Percentiles rank a stretch among this genome's conserved stretches.
phyloP scores from a whole-genome alignment of 2,888 invertebrate species.

The Andrena minutula region DNA sequence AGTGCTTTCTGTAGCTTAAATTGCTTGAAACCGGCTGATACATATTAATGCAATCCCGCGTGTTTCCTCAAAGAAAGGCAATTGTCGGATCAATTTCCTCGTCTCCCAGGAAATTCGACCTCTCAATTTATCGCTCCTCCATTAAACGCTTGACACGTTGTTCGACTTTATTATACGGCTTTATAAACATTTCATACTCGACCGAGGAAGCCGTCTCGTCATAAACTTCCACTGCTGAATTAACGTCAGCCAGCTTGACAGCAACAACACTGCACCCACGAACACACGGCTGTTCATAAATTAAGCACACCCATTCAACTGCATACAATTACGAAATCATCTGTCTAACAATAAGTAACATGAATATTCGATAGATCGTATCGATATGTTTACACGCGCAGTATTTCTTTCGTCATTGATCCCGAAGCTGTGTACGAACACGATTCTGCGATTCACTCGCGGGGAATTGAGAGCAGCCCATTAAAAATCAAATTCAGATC shows the following conservation, averaged over 20 bases:
- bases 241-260: not conserved
- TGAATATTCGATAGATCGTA: not conserved
- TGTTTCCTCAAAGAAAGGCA: constrained; percentile 57
- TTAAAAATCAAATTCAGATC: not conserved
- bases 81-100: constrained; percentile 50
- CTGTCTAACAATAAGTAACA: not conserved
- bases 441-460: not conserved
- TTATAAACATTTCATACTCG: constrained; percentile 27
- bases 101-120: constrained; percentile 36
- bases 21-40: constrained; percentile 57
- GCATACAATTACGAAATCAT: no score
- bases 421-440: not conserved
- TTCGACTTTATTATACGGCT: constrained; percentile 36
- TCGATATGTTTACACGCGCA: no score
- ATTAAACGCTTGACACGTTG: constrained; percentile 50
- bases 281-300: not conserved
- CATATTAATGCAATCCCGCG: constrained; percentile 57
- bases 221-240: not conserved
- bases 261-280: not conserved
- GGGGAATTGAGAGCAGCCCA: not conserved
- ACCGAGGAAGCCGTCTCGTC: not conserved
- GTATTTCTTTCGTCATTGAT: not conserved
- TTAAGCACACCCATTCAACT: not conserved
- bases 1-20: constrained; percentile 58
- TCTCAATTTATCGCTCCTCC: constrained; percentile 46